Conservation (phyloP, 2,888 invertebrate species). For the Drosophila setosimentum region DNA sequence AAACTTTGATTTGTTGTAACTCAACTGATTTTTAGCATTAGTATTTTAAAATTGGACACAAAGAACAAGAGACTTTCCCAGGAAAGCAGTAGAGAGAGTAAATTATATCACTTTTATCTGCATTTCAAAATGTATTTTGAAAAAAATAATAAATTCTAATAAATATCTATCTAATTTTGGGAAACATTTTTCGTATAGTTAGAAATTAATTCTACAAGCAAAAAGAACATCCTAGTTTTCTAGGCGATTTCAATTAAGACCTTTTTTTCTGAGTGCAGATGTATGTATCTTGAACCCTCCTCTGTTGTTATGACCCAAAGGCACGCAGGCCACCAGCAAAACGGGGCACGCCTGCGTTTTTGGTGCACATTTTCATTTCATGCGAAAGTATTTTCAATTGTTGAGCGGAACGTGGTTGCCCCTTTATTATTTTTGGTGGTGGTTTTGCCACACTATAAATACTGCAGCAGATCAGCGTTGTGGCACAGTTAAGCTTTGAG, state of each 20-base stretch:
- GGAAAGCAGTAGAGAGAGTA: too few relatives aligned
- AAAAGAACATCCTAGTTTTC: background rate
- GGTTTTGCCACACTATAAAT: constrained; percentile 64
- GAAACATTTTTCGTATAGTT: background rate
- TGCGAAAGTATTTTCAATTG: constrained; percentile 74
- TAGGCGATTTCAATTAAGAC: background rate
- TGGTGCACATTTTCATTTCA: constrained; percentile 51
- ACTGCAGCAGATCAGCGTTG: constrained; percentile 47
- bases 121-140: too few relatives aligned
- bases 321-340: constrained; percentile 56
- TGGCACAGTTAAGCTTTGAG: constrained; percentile 57
- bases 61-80: too few relatives aligned
- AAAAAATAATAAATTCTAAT: too few relatives aligned
- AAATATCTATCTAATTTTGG: background rate
- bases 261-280: background rate
- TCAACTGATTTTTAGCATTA: background rate
- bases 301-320: constrained; percentile 59
- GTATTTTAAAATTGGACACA: background rate
- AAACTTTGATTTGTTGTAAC: rapidly evolving
- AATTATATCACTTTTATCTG: background rate
- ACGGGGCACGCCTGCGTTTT: constrained; percentile 73
- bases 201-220: background rate
- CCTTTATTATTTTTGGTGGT: constrained; percentile 57
- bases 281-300: constrained; percentile 63
- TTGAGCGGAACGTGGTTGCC: constrained; percentile 29